Base-by-base conservation (phyloP, 2,888 invertebrate genomes). In the Cerceris ruficornis region DNA sequence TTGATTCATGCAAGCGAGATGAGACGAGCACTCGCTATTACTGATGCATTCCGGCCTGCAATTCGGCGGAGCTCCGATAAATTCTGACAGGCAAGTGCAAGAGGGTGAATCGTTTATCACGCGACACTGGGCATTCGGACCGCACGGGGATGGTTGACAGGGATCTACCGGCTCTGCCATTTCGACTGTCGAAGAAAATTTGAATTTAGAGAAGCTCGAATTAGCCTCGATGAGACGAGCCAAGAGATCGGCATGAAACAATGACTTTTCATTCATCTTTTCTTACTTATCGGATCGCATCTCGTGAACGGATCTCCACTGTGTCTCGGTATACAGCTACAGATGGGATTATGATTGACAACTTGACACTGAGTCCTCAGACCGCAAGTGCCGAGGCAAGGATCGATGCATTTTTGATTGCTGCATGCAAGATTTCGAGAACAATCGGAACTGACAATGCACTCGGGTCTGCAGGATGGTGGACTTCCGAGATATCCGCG, bases 271-370 rank as follows among this genome's bases (percentile, higher is more conserved):
- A 46, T 11, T 46, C 11, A 11, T 8, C 46, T 9, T 52, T 55
- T 55, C 85, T 92, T 87, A 90, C 90, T 80, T 77, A 73, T 84
- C 17, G 81, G 93, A 82, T 92, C 92, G 90, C 97, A 97, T 88
- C 95, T 94, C 13, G 94, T 94, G 89, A 97, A 97, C 50, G 98
- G 97, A 94, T 98, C 96, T 13, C 97, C 97, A 15, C 95, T 94
- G 87, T 94, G 94, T 67, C 94, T 94, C 74, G 93, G 93, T 74
- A 95, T 95, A 89, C 98, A 98, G 83, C 95, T 95, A 89, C 98
- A 98, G 64, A 97, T 95, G 0, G 98, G 97, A 90, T 96, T 96
- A 91, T 98, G 98, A 89, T 96, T 96, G 81, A 96, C 95, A 2
- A 96, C 95, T 88, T 95, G 94, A 88, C 98, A 98, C 82, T 95